Conservation (phyloP, 2,888 invertebrate species). For the Camptogramma bilineatum region DNA sequence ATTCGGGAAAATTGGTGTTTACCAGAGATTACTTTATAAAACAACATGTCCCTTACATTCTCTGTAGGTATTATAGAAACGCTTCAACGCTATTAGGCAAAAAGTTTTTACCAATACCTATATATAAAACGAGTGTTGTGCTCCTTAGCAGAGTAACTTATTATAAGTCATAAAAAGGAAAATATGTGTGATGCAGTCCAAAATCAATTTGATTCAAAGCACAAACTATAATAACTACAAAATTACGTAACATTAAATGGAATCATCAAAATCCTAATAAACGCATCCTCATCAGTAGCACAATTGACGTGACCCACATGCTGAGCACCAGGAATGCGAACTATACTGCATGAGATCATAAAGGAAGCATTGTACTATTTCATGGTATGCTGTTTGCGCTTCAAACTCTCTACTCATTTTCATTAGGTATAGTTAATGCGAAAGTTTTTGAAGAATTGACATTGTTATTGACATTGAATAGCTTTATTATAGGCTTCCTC, state of each 20-base stretch:
- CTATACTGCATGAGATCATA: conserved; percentile 38
- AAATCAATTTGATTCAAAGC: not conserved
- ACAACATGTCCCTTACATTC: too few species aligned
- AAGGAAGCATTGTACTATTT: conserved; percentile 34
- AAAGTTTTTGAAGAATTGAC: not conserved
- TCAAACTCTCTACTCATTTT: not conserved
- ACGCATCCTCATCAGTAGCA: conserved; percentile 40
- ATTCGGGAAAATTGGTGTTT: too few species aligned
- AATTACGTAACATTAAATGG: conserved; percentile 18
- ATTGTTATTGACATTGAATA: too few species aligned
- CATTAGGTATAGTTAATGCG: not conserved
- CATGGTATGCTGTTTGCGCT: not conserved
- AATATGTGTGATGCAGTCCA: not conserved
- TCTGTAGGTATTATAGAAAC: too few species aligned
- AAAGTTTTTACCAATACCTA: too few species aligned
- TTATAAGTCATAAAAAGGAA: not conserved
- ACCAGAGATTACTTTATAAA: too few species aligned
- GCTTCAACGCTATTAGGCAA: not conserved
- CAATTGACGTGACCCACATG: conserved; percentile 44
- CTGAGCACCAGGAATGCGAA: conserved; percentile 27
- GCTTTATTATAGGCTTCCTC: too few species aligned
- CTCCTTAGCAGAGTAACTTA: too few species aligned
- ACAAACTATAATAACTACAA: not conserved
- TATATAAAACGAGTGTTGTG: too few species aligned
- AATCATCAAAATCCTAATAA: conserved; percentile 35